These are phyloP conservation scores for Drosophila aff. DNA, from an alignment of 1,140 invertebrate species.

Conservation along the genomic window DNA sequence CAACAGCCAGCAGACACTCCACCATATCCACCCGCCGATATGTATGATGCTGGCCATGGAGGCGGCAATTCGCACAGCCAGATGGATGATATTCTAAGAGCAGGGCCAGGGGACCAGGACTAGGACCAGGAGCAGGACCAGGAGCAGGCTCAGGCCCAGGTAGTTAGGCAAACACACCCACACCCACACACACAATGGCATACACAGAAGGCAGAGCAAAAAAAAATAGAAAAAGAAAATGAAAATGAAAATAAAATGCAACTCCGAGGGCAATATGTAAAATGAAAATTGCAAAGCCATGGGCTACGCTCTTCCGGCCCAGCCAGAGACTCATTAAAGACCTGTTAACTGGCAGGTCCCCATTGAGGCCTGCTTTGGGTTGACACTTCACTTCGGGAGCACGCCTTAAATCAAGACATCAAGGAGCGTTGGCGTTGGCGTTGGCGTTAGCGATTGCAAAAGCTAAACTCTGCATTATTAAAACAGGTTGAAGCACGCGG, in stretches of 20 bases:
- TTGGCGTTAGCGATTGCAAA: neutral
- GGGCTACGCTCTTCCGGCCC: slow-evolving; percentile 20
- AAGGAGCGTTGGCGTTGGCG: neutral
- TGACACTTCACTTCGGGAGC: neutral
- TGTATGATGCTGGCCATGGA: slow-evolving; percentile 5
- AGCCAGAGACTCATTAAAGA: slow-evolving; percentile 49
- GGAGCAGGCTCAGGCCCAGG: slow-evolving; percentile 29
- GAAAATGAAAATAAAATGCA: slow-evolving; percentile 52
- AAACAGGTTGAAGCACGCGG: slow-evolving; percentile 14
- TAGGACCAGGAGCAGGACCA: too few relatives aligned
- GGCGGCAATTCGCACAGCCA: slow-evolving; percentile 9
- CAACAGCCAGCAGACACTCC: slow-evolving; percentile 26
- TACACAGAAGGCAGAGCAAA: slow-evolving; percentile 28
- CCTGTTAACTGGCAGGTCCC: slow-evolving; percentile 1
- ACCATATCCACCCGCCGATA: slow-evolving; percentile 19
- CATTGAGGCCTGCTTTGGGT: neutral
- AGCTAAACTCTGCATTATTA: slow-evolving; percentile 2
- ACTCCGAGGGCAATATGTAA: slow-evolving; percentile 81
- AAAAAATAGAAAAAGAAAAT: neutral
- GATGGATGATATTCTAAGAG: slow-evolving; percentile 53
- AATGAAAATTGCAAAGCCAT: slow-evolving; percentile 69
- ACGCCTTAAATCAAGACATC: slow-evolving; percentile 1
- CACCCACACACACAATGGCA: slow-evolving; percentile 17
- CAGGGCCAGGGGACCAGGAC: slow-evolving; percentile 13
- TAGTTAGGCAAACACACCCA: slow-evolving; percentile 65